These are phyloP conservation scores for Agrotis clavis DNA, from an alignment of 2,888 invertebrate genomes.

Conservation along the genomic window DNA sequence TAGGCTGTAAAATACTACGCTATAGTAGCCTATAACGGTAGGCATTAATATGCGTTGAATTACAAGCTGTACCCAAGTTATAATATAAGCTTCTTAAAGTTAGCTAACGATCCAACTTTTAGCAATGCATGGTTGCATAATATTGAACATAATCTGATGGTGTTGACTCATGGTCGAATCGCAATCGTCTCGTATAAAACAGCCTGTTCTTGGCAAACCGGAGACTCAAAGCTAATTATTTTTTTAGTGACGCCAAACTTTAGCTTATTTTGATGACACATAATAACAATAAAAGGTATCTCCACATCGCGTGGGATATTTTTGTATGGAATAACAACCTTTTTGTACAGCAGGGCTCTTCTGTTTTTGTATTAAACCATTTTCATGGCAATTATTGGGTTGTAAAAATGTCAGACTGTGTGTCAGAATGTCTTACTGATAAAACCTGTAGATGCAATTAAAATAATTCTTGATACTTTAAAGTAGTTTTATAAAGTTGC, in stretches of 20 bases:
- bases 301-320: conserved; percentile 72
- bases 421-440: conserved; percentile 35
- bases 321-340: conserved; percentile 60
- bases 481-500: conserved; percentile 13
- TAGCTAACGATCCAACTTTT: no score
- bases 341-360: conserved; percentile 53
- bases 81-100: no score
- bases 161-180: neutral
- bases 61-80: neutral
- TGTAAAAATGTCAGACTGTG: conserved; percentile 47
- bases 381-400: conserved; percentile 55
- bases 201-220: conserved; percentile 59
- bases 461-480: conserved; percentile 9
- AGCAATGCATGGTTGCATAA: no score
- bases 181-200: conserved; percentile 66
- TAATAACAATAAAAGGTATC: conserved; percentile 79
- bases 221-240: conserved; percentile 78
- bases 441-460: conserved; percentile 32
- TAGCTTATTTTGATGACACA: conserved; percentile 82
- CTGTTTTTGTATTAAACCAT: conserved; percentile 54
- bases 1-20: neutral
- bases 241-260: conserved; percentile 78
- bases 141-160: neutral
- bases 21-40: no score
- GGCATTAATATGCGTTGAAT: no score